phyloP scores from a whole-genome alignment of 37 sponge, comb jelly and placozoan genomes.

The Sycon ciliatum region DNA sequence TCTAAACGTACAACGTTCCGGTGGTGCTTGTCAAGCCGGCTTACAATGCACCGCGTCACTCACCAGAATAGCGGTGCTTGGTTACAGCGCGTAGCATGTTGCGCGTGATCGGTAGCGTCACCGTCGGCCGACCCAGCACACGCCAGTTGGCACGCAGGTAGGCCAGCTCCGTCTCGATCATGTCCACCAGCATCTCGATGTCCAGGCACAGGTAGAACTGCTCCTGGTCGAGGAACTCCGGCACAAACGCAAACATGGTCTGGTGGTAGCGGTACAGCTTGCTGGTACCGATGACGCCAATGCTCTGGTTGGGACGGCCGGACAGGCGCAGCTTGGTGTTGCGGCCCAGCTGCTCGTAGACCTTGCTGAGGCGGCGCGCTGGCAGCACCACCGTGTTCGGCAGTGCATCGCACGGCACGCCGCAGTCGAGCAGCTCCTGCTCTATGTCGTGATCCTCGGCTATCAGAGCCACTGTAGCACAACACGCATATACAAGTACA shows the following conservation, averaged over 20 bases:
- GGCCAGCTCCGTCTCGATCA: constrained; percentile 64
- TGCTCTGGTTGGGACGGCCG: constrained; percentile 30
- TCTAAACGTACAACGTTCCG: no score
- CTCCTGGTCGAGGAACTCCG: constrained; percentile 76
- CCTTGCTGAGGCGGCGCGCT: constrained; percentile 40
- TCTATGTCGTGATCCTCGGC: constrained; percentile 50
- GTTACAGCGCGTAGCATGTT: background rate
- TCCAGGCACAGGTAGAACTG: constrained; percentile 77
- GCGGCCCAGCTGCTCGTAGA: constrained; percentile 48
- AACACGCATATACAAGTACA: background rate
- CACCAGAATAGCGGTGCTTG: background rate
- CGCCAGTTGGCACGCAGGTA: constrained; percentile 76
- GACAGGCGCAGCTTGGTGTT: constrained; percentile 45
- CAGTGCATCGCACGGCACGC: constrained; percentile 17
- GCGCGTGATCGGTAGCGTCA: constrained; percentile 54
- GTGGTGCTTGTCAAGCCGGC: no score
- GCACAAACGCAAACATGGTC: background rate
- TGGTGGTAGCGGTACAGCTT: constrained; percentile 37
- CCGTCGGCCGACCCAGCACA: constrained; percentile 66
- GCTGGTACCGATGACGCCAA: constrained; percentile 61
- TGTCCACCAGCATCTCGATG: constrained; percentile 56
- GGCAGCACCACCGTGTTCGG: constrained; percentile 52
- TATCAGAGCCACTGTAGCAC: constrained; percentile 58
- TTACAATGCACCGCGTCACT: background rate
- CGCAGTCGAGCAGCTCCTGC: constrained; percentile 16